phyloP scores from a whole-genome alignment of 2,113 vertebrate species.

The Mesitornis unicolor region DNA sequence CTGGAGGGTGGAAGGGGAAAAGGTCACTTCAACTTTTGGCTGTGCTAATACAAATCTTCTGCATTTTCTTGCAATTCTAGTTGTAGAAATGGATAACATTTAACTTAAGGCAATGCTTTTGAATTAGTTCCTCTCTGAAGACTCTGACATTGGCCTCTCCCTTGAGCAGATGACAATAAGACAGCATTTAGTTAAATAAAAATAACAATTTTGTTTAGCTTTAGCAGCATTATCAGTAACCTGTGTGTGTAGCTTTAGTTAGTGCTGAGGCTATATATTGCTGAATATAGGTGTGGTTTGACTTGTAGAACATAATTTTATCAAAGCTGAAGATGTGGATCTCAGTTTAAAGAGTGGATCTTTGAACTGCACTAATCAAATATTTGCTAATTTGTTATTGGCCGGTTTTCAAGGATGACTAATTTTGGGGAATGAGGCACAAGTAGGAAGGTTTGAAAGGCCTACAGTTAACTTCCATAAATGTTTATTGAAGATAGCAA shows the following conservation, averaged over 20 bases:
- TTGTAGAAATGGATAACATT: neutral
- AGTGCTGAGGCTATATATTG: neutral
- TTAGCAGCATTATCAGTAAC: neutral
- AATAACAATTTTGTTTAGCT: neutral
- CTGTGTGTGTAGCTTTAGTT: neutral
- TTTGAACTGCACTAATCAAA: constrained; percentile 27
- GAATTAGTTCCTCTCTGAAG: neutral
- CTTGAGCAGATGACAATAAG: neutral
- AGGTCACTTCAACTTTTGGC: neutral
- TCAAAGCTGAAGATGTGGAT: neutral
- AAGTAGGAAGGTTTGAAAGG: neutral
- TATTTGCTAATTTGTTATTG: constrained; percentile 1
- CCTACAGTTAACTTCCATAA: neutral
- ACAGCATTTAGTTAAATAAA: neutral
- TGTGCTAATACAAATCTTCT: neutral
- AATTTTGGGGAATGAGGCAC: neutral
- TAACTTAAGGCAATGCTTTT: neutral
- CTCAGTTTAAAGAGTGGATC: neutral
- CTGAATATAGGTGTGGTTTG: neutral
- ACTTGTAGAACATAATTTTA: neutral
- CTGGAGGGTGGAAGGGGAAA: neutral
- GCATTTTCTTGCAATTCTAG: neutral
- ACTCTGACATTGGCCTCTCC: neutral
- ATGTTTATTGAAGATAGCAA: neutral
- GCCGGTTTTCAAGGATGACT: neutral